Base-by-base conservation (phyloP, 2,888 invertebrate species). In the Stenotaenia linearis region DNA sequence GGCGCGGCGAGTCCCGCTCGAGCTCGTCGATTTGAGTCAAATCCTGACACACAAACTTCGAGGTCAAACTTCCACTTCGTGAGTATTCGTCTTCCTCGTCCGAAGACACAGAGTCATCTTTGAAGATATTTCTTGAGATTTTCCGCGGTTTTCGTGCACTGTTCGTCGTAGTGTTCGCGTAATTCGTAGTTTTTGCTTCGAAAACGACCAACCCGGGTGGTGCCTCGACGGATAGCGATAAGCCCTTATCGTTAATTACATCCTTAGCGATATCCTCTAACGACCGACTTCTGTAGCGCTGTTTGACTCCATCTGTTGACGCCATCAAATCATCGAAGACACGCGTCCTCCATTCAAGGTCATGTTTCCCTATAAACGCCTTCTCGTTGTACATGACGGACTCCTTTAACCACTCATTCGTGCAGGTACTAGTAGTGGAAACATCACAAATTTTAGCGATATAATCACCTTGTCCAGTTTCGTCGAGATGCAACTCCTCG, bases 241-340 rank as follows among this genome's bases (percentile, higher is more conserved):
- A 56, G 23, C 23, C 23, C 56, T 56, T 56, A 56, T 56, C 56
- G 18, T 18, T 56, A 6, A 6, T 21, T 2, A 56, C 56, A 23
- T 56, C 23, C 23, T 56, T 56, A 23, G 23, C 18, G 5, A 56
- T 18, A 56, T 56, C 56, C 56, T 56, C 56, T 18, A 56, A 56
- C 18, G 56, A 56, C 18, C 56, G 56, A 56, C 56, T 56, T 56
- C 56, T n/a, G 23, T 56, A 21, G 10, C 56, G 56, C n/a, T n/a
- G n/a, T 56, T 56, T 56, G 21, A 23, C 23, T 18, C 21, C 56
- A 56, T 56, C 56, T 23, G 56, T 18, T 18, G 56, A 23, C 56
- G 56, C 56, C 56, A 56, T 56, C 56, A 56, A 56, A 56, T 56
- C 56, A 56, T 56, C 56, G 56, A 56, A 56, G 18, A 56, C 56